These are phyloP conservation scores for Syrmaticus mikado DNA, from an alignment of 2,113 vertebrate genomes.

Conservation along the genomic window DNA sequence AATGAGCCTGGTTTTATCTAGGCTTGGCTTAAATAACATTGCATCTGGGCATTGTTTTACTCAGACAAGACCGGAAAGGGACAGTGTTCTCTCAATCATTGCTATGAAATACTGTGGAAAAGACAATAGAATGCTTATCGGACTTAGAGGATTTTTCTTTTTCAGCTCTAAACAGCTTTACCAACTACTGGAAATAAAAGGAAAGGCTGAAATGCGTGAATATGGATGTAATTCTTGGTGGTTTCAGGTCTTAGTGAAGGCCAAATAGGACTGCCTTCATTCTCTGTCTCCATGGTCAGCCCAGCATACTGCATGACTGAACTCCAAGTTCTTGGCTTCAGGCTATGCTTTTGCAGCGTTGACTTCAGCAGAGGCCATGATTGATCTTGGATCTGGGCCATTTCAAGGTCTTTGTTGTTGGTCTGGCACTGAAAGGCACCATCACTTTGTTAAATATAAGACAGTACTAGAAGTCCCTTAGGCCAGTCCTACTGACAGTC, in stretches of 20 bases:
- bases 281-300: accelerated
- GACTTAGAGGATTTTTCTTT: neutral
- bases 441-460: neutral
- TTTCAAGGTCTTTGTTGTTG: neutral
- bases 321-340: neutral
- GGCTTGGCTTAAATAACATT: neutral
- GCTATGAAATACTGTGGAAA: neutral
- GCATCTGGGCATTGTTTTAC: neutral
- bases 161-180: neutral
- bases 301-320: accelerated
- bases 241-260: neutral
- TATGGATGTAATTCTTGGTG: accelerated
- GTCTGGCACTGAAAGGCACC: neutral
- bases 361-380: neutral
- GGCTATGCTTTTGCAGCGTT: neutral
- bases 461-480: neutral
- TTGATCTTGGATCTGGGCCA: neutral
- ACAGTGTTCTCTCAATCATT: neutral
- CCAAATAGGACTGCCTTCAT: neutral
- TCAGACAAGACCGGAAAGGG: neutral
- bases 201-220: neutral
- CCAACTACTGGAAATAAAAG: neutral
- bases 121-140: accelerated
- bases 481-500: neutral
- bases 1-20: neutral